Evolutionary conservation across 2,113 vertebrate species (phyloP).

Genomic region (Pagrus major): DNA sequence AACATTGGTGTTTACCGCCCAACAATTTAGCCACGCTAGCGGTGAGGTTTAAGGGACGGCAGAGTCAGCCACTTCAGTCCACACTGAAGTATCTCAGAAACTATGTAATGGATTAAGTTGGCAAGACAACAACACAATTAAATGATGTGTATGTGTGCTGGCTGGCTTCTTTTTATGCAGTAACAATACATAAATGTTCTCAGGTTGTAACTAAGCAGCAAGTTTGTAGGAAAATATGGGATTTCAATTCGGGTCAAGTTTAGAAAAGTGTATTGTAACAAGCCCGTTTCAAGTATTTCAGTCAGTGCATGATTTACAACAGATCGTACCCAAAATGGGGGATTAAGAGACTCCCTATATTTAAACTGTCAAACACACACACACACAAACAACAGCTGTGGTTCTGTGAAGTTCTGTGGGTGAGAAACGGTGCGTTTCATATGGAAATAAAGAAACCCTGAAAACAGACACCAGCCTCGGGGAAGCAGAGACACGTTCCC

Average conservation of each 20-base stretch:
- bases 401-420: neutral
- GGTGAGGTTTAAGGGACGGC: neutral
- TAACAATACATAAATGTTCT: neutral
- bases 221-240: too few relatives aligned
- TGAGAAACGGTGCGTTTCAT: neutral
- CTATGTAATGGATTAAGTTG: neutral
- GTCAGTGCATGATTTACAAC: neutral
- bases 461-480: slow-evolving; percentile 15
- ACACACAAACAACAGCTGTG: neutral
- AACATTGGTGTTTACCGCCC: neutral
- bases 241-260: too few relatives aligned
- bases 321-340: neutral
- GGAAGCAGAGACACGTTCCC: neutral
- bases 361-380: neutral
- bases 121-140: too few relatives aligned
- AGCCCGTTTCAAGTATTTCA: too few relatives aligned
- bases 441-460: neutral
- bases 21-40: neutral
- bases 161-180: neutral
- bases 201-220: too few relatives aligned
- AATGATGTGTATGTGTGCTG: too few relatives aligned
- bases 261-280: too few relatives aligned
- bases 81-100: neutral
- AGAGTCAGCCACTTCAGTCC: neutral
- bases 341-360: neutral